Evolutionary conservation across 35 echinoderm and acorn worm genomes (phyloP).

Genomic region (Nesometra sesokonis): DNA sequence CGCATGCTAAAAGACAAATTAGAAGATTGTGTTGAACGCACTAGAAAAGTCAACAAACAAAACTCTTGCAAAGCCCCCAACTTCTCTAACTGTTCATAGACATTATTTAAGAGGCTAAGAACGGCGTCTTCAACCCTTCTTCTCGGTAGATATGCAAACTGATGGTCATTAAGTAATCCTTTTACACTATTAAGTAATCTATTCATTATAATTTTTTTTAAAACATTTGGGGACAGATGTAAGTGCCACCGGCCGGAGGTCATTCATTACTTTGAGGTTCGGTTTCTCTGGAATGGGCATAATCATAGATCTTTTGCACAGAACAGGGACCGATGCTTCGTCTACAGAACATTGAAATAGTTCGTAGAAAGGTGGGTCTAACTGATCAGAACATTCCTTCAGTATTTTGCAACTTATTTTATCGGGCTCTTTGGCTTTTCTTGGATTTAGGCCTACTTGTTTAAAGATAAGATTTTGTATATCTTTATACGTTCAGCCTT

Average conservation of each 20-base stretch:
- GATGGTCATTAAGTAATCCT: no score
- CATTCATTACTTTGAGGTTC: no score
- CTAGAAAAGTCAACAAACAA: no score
- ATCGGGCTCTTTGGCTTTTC: constrained; percentile 2
- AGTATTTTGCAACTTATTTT: constrained; percentile 1
- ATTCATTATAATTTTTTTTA: constrained; percentile 3
- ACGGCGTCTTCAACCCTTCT: no score
- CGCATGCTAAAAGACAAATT: no score
- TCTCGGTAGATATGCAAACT: no score
- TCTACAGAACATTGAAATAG: not conserved
- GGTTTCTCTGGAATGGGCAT: not conserved
- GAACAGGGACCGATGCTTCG: not conserved
- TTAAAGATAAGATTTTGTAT: not conserved
- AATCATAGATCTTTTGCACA: constrained; percentile 18
- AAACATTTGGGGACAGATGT: constrained; percentile 18
- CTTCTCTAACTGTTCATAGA: constrained; percentile 2
- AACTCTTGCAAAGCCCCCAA: not conserved
- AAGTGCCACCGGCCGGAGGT: no score
- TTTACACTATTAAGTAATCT: no score
- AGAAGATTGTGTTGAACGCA: constrained; percentile 18
- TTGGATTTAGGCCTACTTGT: not conserved
- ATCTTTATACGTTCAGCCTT: no score
- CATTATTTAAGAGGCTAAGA: no score
- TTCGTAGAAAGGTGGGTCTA: not conserved
- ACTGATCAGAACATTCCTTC: not conserved